These are phyloP conservation scores for Caenorhabditis plicata DNA, from an alignment of 2,888 invertebrate genomes.

Conservation along the genomic window DNA sequence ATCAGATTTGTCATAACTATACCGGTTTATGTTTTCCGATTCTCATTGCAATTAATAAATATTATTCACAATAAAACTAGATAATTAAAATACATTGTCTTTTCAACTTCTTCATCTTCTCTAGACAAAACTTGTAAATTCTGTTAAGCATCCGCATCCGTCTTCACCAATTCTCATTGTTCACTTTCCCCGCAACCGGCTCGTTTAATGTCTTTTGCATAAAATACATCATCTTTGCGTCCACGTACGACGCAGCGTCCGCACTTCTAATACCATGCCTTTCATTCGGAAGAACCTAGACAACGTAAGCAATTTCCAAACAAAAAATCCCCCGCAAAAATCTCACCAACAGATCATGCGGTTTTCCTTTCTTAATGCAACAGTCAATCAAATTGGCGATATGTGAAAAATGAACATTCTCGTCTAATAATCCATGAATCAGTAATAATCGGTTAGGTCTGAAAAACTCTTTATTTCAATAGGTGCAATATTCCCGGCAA, in stretches of 20 bases:
- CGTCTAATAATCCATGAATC: conserved; percentile 89
- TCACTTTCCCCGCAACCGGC: background rate
- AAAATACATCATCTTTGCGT: conserved; percentile 78
- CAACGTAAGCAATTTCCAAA: conserved; percentile 6
- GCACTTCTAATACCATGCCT: conserved; percentile 94
- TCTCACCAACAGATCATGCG: conserved; percentile 81
- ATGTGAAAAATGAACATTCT: conserved; percentile 97
- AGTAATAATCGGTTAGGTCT: conserved; percentile 78
- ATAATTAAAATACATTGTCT: no score
- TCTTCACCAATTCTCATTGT: conserved; percentile 12
- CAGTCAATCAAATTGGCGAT: conserved; percentile 87
- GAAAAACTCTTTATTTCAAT: conserved; percentile 21
- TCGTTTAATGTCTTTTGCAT: conserved; percentile 26
- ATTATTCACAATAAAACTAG: no score
- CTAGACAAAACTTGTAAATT: background rate
- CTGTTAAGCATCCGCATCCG: background rate
- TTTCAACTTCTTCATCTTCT: no score
- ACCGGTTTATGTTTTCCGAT: no score
- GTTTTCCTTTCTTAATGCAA: conserved; percentile 89
- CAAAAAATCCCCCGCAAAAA: background rate
- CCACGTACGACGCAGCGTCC: conserved; percentile 83
- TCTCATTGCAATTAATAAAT: no score
- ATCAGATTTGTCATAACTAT: no score
- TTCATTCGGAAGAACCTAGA: conserved; percentile 87
- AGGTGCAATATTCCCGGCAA: background rate